Conservation (phyloP, 1,140 invertebrate genomes). For the Copidosoma floridanum region DNA sequence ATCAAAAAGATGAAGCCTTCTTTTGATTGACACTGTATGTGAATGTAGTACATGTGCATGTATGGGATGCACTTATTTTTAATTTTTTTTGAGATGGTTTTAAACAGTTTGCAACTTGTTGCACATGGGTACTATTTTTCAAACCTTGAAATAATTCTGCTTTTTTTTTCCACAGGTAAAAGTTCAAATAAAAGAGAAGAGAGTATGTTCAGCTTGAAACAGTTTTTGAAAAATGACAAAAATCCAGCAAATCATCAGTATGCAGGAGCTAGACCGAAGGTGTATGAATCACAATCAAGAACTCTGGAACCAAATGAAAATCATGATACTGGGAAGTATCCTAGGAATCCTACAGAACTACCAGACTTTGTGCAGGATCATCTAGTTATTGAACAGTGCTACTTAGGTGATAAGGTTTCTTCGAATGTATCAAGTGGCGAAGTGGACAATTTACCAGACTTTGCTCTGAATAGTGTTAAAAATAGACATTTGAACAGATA, state of each 20-base stretch:
- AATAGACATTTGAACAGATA: conserved; percentile 31
- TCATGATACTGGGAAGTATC: conserved; percentile 39
- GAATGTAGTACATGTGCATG: too few species aligned
- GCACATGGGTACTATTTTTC: not conserved
- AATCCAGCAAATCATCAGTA: conserved; percentile 51
- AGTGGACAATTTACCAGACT: conserved; percentile 57
- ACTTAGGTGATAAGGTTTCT: conserved; percentile 44
- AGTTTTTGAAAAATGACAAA: conserved; percentile 67
- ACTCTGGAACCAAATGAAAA: conserved; percentile 28
- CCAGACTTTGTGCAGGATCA: conserved; percentile 66
- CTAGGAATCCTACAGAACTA: conserved; percentile 55
- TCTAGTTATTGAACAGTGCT: conserved; percentile 61
- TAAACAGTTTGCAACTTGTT: not conserved
- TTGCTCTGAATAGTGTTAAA: conserved; percentile 48
- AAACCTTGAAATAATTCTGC: not conserved
- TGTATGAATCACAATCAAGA: conserved; percentile 48
- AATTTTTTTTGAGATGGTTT: not conserved
- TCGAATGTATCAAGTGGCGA: conserved; percentile 36
- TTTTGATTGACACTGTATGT: too few species aligned
- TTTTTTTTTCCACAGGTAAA: conserved; percentile 5
- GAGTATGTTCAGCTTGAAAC: conserved; percentile 78
- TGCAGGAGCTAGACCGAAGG: conserved; percentile 60
- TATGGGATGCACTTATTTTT: too few species aligned
- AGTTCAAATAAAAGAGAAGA: conserved; percentile 61
- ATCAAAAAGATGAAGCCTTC: too few species aligned